phyloP scores from a whole-genome alignment of 1,140 invertebrate genomes.

The Drosophila grimshawi region DNA sequence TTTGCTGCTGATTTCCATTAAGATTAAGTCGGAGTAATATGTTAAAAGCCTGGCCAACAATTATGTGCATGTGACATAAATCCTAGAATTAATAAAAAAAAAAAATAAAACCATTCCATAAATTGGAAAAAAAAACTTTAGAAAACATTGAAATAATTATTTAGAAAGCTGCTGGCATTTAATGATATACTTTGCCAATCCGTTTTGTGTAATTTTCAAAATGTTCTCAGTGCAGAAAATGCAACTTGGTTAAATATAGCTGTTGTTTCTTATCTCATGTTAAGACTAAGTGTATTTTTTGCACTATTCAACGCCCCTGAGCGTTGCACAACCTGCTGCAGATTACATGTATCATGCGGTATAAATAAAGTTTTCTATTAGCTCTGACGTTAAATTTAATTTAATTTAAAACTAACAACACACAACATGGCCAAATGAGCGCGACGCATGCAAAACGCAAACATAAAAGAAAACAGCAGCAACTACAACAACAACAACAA shows the following conservation, averaged over 20 bases:
- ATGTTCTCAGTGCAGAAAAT: background rate
- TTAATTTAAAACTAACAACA: constrained; percentile 76
- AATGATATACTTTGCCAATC: background rate
- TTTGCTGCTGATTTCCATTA: constrained; percentile 68
- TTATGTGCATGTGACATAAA: constrained; percentile 23
- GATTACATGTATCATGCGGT: constrained; percentile 33
- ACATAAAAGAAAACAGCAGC: background rate
- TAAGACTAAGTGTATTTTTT: background rate
- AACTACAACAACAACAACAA: background rate
- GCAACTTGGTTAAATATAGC: background rate
- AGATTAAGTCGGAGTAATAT: constrained; percentile 46
- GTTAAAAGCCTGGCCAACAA: constrained; percentile 9
- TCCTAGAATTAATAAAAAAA: background rate
- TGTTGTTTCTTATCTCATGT: background rate
- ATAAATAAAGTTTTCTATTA: constrained; percentile 72
- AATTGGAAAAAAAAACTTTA: background rate
- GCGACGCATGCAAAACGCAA: constrained; percentile 65
- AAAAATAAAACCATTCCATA: background rate
- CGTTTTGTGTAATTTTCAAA: background rate
- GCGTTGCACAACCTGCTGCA: background rate
- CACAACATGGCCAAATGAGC: constrained; percentile 60
- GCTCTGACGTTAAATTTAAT: constrained; percentile 78
- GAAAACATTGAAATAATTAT: background rate
- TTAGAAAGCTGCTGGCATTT: constrained; percentile 2
- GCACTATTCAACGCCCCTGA: background rate